Evolutionary conservation across 2,797 vertebrate genomes (phyloP), one percentile per base, ranked within the genome.

Genomic region (Sebastes goodei): DNA sequence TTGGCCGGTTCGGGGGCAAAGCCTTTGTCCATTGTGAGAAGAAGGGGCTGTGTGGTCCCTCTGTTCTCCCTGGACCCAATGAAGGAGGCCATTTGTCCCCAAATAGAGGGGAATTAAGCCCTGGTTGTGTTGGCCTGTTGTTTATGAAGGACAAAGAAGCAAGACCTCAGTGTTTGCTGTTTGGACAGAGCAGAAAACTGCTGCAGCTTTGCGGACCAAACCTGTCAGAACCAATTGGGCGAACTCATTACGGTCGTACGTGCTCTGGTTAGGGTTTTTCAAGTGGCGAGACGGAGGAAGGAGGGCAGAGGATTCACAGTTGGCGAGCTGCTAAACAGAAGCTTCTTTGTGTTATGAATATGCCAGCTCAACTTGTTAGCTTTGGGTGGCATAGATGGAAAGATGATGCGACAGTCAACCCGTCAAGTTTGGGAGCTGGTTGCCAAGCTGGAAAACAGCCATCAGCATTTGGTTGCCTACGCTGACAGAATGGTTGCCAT

Each of bases 1-100:
- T 87, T 93, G 93, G 91, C 92, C 63, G 3, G 78, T 90, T 75
- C 63, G 27, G 80, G 67, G 76, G 70, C 78, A 25, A 49, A 8
- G 71, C 80, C 87, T 93, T 94, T 94, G 94, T 95, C 86, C 83
- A 77, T 94, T 90, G 90, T 89, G 53, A 81, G 81, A 84, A 77
- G 73, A 89, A 85, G 84, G 87, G 81, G 29, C 85, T 95, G 92
- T 94, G 93, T 93, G 93, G 91, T 93, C 86, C 79, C 68, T 84
- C 78, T 91, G 80, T 93, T 95, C 88, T 88, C 84, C 62, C 69
- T 75, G 80, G 78, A 71, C 82, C 75, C 81, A 79, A 77, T 77
- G 80, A 93, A 91, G 84, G 74, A 84, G 78, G 82, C 86, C 71
- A 88, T 93, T 93, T 91, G 87, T 90, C 27, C 80, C 60, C 61